Evolutionary conservation across 2,888 invertebrate genomes (phyloP).

Genomic region (Epinotia bilunana): DNA sequence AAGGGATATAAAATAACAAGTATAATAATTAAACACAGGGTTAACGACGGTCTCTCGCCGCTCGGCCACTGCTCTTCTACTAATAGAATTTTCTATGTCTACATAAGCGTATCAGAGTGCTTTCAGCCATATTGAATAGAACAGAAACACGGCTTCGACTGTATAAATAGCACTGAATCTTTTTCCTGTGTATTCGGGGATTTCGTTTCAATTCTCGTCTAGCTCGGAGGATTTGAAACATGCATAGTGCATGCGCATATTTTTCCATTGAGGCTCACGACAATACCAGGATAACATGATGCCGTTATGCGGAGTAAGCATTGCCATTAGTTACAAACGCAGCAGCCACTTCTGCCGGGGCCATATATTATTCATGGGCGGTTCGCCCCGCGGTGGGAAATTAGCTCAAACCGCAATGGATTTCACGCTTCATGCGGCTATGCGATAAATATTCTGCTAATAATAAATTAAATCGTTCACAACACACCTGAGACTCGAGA

Average conservation of each 20-base stretch:
- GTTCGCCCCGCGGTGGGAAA: conserved; percentile 52
- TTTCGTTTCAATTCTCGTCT: conserved; percentile 13
- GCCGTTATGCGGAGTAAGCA: conserved; percentile 24
- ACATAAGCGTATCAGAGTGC: not conserved
- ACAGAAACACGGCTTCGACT: not conserved
- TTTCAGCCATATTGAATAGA: conserved; percentile 2
- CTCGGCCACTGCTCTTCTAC: conserved; percentile 2
- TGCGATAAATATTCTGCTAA: conserved; percentile 31
- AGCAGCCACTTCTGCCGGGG: conserved; percentile 48
- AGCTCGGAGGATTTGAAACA: conserved; percentile 8
- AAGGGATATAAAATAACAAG: conserved; percentile 20
- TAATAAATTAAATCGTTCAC: conserved; percentile 20
- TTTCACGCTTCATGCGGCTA: conserved; percentile 24
- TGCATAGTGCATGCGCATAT: conserved; percentile 12
- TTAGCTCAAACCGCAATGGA: conserved; percentile 50
- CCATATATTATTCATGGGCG: conserved; percentile 60
- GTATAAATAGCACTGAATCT: not conserved
- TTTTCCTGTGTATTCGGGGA: not conserved
- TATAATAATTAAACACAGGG: conserved; percentile 3
- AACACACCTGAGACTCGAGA: conserved; percentile 4
- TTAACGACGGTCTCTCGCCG: conserved; percentile 13
- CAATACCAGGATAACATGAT: conserved; percentile 23
- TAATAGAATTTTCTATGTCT: conserved; percentile 19
- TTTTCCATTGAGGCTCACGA: not conserved
- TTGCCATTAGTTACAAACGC: conserved; percentile 50